Conservation (phyloP, 1,140 invertebrate species). For the Leptinotarsa defecta region DNA sequence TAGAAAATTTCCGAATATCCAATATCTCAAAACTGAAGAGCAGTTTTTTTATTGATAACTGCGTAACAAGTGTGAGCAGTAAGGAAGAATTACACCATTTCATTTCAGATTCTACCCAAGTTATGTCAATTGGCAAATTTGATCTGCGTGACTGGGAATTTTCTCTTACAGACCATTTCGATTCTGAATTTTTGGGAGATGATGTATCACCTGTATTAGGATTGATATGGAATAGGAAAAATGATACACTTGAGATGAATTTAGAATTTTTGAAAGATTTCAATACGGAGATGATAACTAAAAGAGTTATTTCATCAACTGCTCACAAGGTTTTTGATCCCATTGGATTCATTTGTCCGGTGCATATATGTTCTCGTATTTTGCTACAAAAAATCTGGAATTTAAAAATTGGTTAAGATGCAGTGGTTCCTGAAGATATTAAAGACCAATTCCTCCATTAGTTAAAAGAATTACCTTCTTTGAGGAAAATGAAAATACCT, state of each 20-base stretch:
- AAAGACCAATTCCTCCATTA: constrained; percentile 27
- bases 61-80: constrained; percentile 36
- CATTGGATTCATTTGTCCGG: too few relatives aligned
- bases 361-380: too few relatives aligned
- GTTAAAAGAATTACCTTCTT: constrained; percentile 26
- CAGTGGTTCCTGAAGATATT: background rate
- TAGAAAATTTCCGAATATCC: background rate
- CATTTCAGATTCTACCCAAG: constrained; percentile 8
- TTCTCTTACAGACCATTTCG: too few relatives aligned
- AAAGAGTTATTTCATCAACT: too few relatives aligned
- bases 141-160: constrained; percentile 22
- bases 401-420: background rate
- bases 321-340: too few relatives aligned
- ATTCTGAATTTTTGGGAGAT: too few relatives aligned
- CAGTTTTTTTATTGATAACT: constrained; percentile 49
- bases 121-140: constrained; percentile 41
- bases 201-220: too few relatives aligned
- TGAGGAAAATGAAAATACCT: constrained; percentile 31
- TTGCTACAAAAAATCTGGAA: too few relatives aligned
- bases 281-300: too few relatives aligned
- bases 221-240: too few relatives aligned
- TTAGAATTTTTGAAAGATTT: too few relatives aligned
- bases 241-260: too few relatives aligned
- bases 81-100: constrained; percentile 33
- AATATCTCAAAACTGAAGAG: constrained; percentile 20